phyloP scores from a whole-genome alignment of 1,140 invertebrate species.

The Penaeus indicus region DNA sequence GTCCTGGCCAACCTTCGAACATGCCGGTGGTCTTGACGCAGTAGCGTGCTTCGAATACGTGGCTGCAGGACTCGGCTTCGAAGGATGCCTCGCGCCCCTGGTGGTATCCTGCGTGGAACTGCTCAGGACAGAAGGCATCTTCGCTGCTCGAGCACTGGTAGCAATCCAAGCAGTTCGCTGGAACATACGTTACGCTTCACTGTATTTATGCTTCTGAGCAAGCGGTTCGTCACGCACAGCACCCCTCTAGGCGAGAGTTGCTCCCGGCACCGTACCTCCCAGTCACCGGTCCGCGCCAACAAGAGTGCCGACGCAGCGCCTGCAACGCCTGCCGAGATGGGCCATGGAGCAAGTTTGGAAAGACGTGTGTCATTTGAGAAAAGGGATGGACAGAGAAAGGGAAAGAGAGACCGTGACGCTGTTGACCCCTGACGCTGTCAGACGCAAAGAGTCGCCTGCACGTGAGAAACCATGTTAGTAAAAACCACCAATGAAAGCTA shows the following conservation, averaged over 20 bases:
- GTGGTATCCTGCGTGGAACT: constrained; percentile 21
- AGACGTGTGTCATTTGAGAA: too few relatives aligned
- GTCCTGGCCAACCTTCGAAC: constrained; percentile 80
- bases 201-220: background rate
- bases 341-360: too few relatives aligned
- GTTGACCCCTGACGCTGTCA: background rate
- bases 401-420: too few relatives aligned
- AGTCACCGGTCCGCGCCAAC: too few relatives aligned
- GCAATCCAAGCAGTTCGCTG: constrained; percentile 39
- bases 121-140: constrained; percentile 38
- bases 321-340: background rate
- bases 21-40: constrained; percentile 95
- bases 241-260: background rate
- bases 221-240: background rate
- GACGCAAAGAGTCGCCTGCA: background rate
- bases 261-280: too few relatives aligned
- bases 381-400: too few relatives aligned
- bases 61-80: constrained; percentile 47
- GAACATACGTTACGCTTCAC: constrained; percentile 10
- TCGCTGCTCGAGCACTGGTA: constrained; percentile 54
- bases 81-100: background rate
- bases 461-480: background rate
- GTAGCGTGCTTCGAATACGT: constrained; percentile 86
- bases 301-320: background rate
- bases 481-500: background rate